phyloP scores from a whole-genome alignment of 2,797 vertebrate genomes.

The Naso thynnoides region DNA sequence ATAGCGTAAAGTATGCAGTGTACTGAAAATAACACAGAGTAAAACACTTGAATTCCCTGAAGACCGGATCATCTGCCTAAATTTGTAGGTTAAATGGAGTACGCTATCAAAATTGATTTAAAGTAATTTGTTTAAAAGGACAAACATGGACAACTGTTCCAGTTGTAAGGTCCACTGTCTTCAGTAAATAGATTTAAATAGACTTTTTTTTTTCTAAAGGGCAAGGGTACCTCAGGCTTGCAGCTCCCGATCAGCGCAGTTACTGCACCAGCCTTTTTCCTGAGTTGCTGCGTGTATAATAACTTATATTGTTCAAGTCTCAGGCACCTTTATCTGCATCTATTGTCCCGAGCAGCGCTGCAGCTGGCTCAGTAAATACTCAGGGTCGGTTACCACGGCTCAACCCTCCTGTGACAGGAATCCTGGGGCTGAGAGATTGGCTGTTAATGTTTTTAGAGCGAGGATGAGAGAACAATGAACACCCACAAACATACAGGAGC shows the following conservation, averaged over 20 bases:
- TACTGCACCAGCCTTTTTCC: conserved; percentile 9
- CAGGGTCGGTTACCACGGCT: not conserved
- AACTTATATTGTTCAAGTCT: conserved; percentile 7
- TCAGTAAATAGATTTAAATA: not conserved
- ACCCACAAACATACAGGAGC: not conserved
- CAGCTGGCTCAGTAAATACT: conserved; percentile 9
- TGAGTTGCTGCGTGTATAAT: not conserved
- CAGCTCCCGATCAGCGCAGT: not conserved
- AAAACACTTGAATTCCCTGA: no score
- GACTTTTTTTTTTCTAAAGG: not conserved
- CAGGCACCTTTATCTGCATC: conserved; percentile 16
- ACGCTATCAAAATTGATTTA: no score
- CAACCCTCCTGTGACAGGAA: conserved; percentile 2
- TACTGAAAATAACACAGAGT: no score
- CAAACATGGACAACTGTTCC: not conserved
- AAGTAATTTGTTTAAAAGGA: not conserved
- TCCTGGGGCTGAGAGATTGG: conserved; percentile 8
- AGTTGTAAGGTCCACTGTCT: not conserved
- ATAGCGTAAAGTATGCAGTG: no score
- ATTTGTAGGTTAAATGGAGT: no score
- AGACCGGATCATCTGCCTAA: no score
- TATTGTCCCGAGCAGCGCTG: not conserved
- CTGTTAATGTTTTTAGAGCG: not conserved
- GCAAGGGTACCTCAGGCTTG: not conserved
- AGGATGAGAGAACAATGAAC: not conserved